These are phyloP conservation scores for Noctua comes DNA, from an alignment of 2,888 invertebrate species.

Conservation along the genomic window DNA sequence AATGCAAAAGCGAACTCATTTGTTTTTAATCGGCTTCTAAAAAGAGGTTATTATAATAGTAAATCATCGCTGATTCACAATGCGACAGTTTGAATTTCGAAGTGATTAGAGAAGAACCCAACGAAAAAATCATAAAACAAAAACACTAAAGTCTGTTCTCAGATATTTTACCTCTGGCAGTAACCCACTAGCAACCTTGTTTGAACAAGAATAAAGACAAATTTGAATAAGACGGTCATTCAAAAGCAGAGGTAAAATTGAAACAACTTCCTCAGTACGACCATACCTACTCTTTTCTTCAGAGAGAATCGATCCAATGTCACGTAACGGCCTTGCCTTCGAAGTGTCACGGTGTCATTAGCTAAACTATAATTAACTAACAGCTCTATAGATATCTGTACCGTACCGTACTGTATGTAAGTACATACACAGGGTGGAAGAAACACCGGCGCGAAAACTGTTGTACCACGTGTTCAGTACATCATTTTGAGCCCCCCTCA, in stretches of 20 bases:
- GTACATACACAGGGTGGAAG: background rate
- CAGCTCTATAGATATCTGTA: background rate
- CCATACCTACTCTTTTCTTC: constrained; percentile 18
- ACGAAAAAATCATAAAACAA: background rate
- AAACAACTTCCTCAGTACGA: background rate
- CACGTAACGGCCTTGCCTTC: constrained; percentile 37
- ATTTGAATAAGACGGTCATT: background rate
- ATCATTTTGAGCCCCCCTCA: too few species aligned
- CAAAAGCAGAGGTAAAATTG: background rate
- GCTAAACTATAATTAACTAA: constrained; percentile 47
- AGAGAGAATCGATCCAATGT: constrained; percentile 22
- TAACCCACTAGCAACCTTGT: background rate
- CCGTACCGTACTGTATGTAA: too few species aligned
- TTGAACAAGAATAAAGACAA: background rate
- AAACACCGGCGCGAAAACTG: too few species aligned
- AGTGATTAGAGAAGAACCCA: background rate
- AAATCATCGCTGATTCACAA: background rate
- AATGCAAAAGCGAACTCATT: background rate
- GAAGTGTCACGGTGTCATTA: constrained; percentile 46
- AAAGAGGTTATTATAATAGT: background rate
- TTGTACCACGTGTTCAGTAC: too few species aligned
- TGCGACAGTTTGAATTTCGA: background rate
- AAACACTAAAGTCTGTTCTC: background rate
- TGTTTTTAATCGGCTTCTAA: background rate
- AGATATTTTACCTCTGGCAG: background rate